Evolutionary conservation across 2,113 vertebrate species (phyloP), one percentile per base, ranked within the genome.

Genomic region (Myanophis thanlyinensis): DNA sequence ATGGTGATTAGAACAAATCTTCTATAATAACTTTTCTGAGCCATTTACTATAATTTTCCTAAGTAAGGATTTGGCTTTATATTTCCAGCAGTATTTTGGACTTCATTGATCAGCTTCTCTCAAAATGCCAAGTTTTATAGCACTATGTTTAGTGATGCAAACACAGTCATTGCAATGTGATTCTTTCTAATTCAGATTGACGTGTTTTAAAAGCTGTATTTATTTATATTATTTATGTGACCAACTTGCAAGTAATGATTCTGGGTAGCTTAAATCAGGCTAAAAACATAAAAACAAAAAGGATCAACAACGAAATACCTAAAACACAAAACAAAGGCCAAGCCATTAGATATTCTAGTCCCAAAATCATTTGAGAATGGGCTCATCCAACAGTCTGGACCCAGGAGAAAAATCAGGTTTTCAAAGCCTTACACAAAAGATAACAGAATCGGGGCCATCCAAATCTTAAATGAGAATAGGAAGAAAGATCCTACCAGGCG

Each of bases 101-200:
- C 18, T 90, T 47, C 54, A 30, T 48, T 46, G 3, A 59, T 89
- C 18, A 8, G n/a, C 47, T 73, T 7, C 47, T 51, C 10, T 25
- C 54, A 46, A 40, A 62, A 10, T 47, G 44, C 90, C 20, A 44
- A 35, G 20, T 59, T 44, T 59, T 87, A 59, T 27, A 54, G 25
- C 54, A 92, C 11, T 85, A n/a, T 18, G 80, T 54, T 89, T 54
- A 89, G 52, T 1, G 20, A 18, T 91, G 1, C 11, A 62, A 51
- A 80, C 11, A 23, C 85, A 88, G 4, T 93, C 53, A 10, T 46
- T 88, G 59, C n/a, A 87, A 40, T 23, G 90, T 87, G 54, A 56
- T 93, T 92, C 86, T 80, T 93, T 89, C 22, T 1, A 0, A 40
- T 92, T 93, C 89, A 80, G 73, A 30, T 3, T 88, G 91, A 3